Conservation (phyloP, 1,140 invertebrate genomes). For the Venturia canescens region DNA sequence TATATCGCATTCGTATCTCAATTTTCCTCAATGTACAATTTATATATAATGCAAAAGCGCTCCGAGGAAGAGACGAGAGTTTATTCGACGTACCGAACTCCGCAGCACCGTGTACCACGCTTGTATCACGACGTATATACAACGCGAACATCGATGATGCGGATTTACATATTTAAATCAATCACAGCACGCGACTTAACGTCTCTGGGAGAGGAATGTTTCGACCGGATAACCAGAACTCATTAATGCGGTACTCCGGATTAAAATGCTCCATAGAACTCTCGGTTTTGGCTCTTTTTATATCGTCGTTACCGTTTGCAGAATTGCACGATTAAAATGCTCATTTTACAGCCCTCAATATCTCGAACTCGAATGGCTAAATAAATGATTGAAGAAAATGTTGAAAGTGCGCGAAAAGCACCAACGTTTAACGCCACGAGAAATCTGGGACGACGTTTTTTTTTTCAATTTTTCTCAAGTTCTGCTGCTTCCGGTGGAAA, state of each 20-base stretch:
- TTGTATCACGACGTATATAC: slow-evolving; percentile 1
- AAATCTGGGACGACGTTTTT: too few species aligned
- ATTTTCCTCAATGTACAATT: slow-evolving; percentile 21
- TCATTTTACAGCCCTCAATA: too few species aligned
- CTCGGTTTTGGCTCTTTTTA: not conserved
- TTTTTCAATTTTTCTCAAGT: too few species aligned
- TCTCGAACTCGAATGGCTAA: not conserved
- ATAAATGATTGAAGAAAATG: too few species aligned
- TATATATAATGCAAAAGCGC: slow-evolving; percentile 36
- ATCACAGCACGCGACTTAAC: slow-evolving; percentile 44
- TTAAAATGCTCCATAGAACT: not conserved
- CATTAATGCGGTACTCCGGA: not conserved
- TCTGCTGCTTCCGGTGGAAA: too few species aligned
- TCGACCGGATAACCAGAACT: slow-evolving; percentile 36
- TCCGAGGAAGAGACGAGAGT: slow-evolving; percentile 30
- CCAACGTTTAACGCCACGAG: too few species aligned
- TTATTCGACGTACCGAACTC: not conserved
- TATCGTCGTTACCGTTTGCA: too few species aligned
- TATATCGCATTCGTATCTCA: slow-evolving; percentile 2
- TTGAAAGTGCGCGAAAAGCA: too few species aligned
- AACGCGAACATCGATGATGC: slow-evolving; percentile 18
- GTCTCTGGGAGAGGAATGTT: slow-evolving; percentile 47
- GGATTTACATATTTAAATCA: slow-evolving; percentile 34
- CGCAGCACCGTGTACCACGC: slow-evolving; percentile 1
- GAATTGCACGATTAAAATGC: too few species aligned